These are phyloP conservation scores for Coleophora flavipennella DNA, from an alignment of 2,888 invertebrate genomes.

Conservation along the genomic window DNA sequence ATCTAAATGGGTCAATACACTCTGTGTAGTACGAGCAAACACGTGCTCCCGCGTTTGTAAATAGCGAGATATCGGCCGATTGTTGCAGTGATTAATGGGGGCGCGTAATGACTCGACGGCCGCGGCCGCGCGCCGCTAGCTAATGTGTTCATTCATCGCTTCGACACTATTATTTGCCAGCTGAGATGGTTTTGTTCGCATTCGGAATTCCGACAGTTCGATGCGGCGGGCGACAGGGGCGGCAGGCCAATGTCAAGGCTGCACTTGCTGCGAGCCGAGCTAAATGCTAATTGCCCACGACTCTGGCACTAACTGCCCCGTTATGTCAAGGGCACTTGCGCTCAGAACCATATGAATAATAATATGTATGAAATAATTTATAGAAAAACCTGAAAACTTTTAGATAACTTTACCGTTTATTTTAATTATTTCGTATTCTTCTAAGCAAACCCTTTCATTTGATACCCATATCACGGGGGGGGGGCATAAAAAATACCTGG, in stretches of 20 bases:
- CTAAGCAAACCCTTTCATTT: no score
- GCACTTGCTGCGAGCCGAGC: conserved; percentile 54
- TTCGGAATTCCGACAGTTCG: conserved; percentile 56
- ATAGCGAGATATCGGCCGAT: conserved; percentile 74
- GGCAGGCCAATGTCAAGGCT: conserved; percentile 66
- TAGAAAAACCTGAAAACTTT: no score
- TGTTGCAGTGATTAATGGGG: conserved; percentile 73
- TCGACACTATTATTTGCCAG: conserved; percentile 58
- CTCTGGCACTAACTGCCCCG: conserved; percentile 37
- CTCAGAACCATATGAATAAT: no score
- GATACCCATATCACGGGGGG: no score
- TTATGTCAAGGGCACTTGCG: conserved; percentile 23
- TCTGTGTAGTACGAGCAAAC: conserved; percentile 69
- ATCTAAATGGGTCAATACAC: conserved; percentile 74
- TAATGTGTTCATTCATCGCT: conserved; percentile 68
- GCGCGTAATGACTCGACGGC: conserved; percentile 66
- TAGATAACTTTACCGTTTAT: no score
- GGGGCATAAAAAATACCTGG: no score
- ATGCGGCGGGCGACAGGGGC: conserved; percentile 57
- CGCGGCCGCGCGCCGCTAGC: conserved; percentile 44
- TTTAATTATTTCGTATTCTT: no score
- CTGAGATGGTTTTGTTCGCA: conserved; percentile 63
- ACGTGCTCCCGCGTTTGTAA: conserved; percentile 72
- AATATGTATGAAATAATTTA: no score
- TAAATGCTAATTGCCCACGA: conserved; percentile 19